Percentiles rank a stretch among this genome's conserved stretches.
Evolutionary conservation across 2,797 vertebrate genomes (phyloP).

Genomic region (Poeciliopsis gracilis): DNA sequence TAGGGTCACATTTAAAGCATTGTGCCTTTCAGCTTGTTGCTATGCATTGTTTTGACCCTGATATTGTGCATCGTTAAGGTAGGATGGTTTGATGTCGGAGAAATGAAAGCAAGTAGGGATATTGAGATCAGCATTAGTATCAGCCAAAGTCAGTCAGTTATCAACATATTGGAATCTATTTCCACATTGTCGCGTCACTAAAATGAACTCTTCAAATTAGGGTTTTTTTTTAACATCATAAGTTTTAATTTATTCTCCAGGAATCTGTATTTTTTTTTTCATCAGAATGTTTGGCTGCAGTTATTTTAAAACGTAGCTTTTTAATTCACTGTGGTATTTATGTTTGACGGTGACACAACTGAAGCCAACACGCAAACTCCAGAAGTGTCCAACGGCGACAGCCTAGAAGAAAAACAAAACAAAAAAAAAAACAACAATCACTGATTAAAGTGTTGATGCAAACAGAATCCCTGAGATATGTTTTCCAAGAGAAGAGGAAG

Average conservation of each 20-base stretch:
- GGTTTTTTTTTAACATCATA: not conserved
- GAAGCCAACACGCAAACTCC: not conserved
- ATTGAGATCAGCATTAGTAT: not conserved
- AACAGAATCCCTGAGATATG: conserved; percentile 75
- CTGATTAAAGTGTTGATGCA: conserved; percentile 12
- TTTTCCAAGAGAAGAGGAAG: conserved; percentile 36
- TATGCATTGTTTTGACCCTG: not conserved
- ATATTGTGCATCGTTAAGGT: not conserved
- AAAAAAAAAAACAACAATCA: not conserved
- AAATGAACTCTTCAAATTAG: not conserved
- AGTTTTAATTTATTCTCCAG: not conserved
- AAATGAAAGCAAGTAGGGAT: not conserved
- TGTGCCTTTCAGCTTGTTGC: not conserved
- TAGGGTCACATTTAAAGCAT: not conserved
- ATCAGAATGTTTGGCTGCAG: not conserved
- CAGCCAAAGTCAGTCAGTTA: not conserved
- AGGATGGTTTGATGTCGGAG: too few relatives aligned
- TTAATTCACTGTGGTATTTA: conserved; percentile 6
- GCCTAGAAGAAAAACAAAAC: not conserved
- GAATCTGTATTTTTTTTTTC: not conserved
- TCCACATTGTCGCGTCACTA: not conserved
- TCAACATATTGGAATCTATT: not conserved
- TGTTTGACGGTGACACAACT: not conserved
- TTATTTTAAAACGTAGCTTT: not conserved
- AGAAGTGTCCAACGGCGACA: not conserved